Conservation (phyloP, 2,113 vertebrate species). For the Pachypanchax playfairii region DNA sequence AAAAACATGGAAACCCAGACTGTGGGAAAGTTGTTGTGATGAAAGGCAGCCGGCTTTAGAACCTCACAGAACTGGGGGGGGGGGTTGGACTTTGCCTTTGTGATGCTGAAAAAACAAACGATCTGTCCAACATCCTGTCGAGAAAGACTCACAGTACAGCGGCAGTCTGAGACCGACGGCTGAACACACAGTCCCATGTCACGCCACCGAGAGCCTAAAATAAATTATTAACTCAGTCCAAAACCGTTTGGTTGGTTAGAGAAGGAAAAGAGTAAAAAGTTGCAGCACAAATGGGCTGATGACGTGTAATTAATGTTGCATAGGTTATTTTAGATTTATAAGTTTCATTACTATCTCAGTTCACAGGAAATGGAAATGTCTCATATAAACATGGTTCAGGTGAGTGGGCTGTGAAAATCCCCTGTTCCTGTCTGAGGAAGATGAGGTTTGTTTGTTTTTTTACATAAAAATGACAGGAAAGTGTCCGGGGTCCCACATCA, state of each 20-base stretch:
- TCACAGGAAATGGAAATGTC: conserved; percentile 52
- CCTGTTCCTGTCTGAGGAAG: conserved; percentile 10
- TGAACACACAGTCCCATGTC: conserved; percentile 40
- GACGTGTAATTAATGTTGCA: conserved; percentile 33
- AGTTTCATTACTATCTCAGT: conserved; percentile 39
- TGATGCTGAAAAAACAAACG: conserved; percentile 60
- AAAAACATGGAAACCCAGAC: conserved; percentile 1
- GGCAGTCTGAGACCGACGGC: conserved; percentile 26
- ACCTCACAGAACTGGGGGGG: too few relatives aligned
- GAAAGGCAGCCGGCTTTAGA: neutral
- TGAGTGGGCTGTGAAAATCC: conserved; percentile 43
- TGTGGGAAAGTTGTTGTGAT: conserved; percentile 38
- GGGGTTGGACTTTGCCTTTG: conserved; percentile 52
- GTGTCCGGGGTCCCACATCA: conserved; percentile 44
- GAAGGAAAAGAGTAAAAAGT: neutral
- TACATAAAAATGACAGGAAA: neutral
- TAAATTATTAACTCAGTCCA: conserved; percentile 50
- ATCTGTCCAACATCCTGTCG: conserved; percentile 16
- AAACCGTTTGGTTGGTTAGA: too few relatives aligned
- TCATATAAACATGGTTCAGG: conserved; percentile 55
- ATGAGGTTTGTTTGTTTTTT: conserved; percentile 13
- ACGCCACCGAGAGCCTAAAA: conserved; percentile 11
- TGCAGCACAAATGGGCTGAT: conserved; percentile 31
- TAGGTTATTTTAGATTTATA: conserved; percentile 44
- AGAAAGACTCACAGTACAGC: conserved; percentile 45